A percentile compares a stretch with the other conserved stretches of the same genome.
These are phyloP conservation scores for Eubasilissa regina DNA, from an alignment of 1,140 invertebrate species.

Conservation along the genomic window DNA sequence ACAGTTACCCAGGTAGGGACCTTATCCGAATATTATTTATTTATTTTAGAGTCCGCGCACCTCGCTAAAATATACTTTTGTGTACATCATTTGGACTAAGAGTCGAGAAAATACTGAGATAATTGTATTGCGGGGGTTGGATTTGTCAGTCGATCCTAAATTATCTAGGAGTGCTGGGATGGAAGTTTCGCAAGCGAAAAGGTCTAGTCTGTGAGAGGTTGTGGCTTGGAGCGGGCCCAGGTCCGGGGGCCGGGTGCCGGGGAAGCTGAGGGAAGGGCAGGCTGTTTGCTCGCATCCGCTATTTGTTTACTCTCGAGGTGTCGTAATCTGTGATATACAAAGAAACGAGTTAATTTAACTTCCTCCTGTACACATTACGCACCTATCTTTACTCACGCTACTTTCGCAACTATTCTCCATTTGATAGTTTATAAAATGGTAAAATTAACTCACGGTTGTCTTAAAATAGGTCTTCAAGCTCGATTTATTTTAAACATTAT, in stretches of 20 bases:
- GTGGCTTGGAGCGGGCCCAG: not conserved
- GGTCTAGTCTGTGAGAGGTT: not conserved
- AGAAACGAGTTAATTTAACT: conserved; percentile 34
- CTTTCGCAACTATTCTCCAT: not conserved
- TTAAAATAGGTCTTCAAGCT: no score
- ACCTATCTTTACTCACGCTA: not conserved
- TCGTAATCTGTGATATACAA: conserved; percentile 29
- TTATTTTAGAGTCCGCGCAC: no score
- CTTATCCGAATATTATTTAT: no score
- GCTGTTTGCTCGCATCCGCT: conserved; percentile 16
- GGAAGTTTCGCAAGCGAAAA: not conserved
- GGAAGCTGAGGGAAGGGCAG: not conserved
- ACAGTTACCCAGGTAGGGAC: no score
- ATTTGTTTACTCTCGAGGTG: conserved; percentile 28
- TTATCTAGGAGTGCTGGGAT: not conserved
- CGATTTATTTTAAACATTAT: no score
- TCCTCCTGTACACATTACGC: not conserved
- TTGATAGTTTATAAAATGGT: no score
- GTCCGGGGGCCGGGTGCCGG: not conserved
- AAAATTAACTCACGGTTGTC: no score
- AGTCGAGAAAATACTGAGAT: not conserved
- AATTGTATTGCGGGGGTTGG: not conserved
- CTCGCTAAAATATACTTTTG: no score
- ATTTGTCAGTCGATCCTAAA: not conserved
- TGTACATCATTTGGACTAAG: not conserved